Conservation (phyloP, 2,113 vertebrate genomes). For the Anarhynchus alexandrinus region DNA sequence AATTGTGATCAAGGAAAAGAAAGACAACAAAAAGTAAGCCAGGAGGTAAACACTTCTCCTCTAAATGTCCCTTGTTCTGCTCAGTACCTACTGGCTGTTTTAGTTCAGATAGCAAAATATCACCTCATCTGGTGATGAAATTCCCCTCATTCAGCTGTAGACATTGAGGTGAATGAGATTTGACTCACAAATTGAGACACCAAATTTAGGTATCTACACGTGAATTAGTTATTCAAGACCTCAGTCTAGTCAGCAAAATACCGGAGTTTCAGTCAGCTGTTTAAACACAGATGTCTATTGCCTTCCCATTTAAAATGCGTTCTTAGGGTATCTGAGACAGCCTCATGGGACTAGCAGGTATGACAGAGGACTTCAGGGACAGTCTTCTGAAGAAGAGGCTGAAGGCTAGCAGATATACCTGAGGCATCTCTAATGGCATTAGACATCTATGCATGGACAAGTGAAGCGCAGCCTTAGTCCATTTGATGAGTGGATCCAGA, state of each 20-base stretch:
- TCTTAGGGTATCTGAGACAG: neutral
- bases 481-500: neutral
- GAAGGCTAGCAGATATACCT: neutral
- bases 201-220: neutral
- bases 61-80: neutral
- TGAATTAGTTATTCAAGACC: neutral
- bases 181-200: neutral
- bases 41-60: neutral
- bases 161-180: neutral
- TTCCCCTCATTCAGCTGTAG: neutral
- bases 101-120: neutral
- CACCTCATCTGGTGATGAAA: neutral
- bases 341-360: neutral
- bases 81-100: neutral
- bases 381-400: neutral
- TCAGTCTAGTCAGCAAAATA: neutral
- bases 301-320: neutral
- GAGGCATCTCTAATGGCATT: neutral
- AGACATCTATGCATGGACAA: neutral
- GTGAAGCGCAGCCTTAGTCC: neutral
- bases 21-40: neutral
- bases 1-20: neutral
- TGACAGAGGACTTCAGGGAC: neutral
- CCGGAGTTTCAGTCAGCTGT: neutral
- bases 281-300: neutral